Evolutionary conservation across 2,888 invertebrate genomes (phyloP).

Genomic region (Oeneis ivallda): DNA sequence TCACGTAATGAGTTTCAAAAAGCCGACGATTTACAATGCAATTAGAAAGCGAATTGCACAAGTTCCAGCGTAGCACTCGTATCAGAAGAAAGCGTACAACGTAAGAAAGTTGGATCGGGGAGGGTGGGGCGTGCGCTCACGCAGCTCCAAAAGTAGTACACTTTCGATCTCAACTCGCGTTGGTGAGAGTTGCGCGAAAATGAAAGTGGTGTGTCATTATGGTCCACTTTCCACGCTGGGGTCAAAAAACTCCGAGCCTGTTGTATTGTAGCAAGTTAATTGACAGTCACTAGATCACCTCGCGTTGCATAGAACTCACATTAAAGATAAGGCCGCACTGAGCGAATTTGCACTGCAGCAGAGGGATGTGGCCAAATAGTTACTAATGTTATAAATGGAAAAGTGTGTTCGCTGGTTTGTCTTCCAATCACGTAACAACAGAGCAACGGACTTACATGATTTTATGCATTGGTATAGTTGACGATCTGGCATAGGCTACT

Average conservation of each 20-base stretch:
- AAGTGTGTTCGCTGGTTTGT: no score
- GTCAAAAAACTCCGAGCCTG: slow-evolving; percentile 68
- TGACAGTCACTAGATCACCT: slow-evolving; percentile 51
- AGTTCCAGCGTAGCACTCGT: slow-evolving; percentile 56
- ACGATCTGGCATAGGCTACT: no score
- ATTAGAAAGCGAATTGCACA: slow-evolving; percentile 80
- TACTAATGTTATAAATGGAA: no score
- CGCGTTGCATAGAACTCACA: slow-evolving; percentile 21
- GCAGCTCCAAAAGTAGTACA: slow-evolving; percentile 77
- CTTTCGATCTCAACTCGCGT: slow-evolving; percentile 77
- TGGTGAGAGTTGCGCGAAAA: slow-evolving; percentile 83
- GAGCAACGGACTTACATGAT: no score
- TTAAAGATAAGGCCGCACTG: not conserved
- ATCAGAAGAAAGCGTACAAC: slow-evolving; percentile 75
- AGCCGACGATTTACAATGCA: slow-evolving; percentile 80
- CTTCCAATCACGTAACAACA: no score
- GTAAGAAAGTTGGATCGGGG: slow-evolving; percentile 70
- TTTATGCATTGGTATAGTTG: no score
- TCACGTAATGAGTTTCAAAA: no score
- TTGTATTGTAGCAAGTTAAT: slow-evolving; percentile 62
- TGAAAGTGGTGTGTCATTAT: slow-evolving; percentile 83
- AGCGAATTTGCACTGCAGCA: no score
- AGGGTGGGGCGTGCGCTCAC: slow-evolving; percentile 65
- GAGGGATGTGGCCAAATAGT: no score
- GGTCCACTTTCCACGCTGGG: slow-evolving; percentile 77